phyloP scores from a whole-genome alignment of 2,113 vertebrate genomes.

The Proterorhinus semilunaris region DNA sequence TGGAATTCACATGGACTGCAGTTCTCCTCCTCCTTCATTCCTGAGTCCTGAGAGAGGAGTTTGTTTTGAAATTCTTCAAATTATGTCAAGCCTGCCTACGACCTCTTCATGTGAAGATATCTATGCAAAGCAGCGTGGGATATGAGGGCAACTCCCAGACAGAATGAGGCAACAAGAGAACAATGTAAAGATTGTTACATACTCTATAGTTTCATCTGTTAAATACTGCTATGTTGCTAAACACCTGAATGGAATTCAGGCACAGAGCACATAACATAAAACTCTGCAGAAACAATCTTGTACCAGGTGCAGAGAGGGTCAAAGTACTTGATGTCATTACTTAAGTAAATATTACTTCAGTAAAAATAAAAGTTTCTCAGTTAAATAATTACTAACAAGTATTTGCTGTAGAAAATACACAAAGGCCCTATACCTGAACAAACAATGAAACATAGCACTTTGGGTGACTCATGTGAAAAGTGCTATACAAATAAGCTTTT shows the following conservation, averaged over 20 bases:
- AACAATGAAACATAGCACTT: no score
- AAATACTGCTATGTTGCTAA: slow-evolving; percentile 53
- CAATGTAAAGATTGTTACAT: slow-evolving; percentile 64
- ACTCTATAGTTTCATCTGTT: slow-evolving; percentile 33
- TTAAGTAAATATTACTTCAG: no score
- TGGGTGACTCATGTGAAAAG: no score
- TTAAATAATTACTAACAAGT: no score
- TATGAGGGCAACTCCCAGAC: slow-evolving; percentile 36
- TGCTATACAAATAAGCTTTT: no score
- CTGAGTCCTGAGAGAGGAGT: slow-evolving; percentile 51
- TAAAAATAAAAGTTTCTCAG: no score
- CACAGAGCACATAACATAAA: slow-evolving; percentile 32
- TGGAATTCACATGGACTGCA: slow-evolving; percentile 61
- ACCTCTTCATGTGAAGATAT: slow-evolving; percentile 65
- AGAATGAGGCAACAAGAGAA: slow-evolving; percentile 43
- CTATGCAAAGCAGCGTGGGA: slow-evolving; percentile 63
- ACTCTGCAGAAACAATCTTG: no score
- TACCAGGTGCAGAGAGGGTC: no score
- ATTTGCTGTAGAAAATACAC: no score
- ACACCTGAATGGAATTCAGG: slow-evolving; percentile 57
- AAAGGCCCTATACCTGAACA: no score
- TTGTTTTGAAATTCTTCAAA: slow-evolving; percentile 68
- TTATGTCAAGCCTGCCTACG: slow-evolving; percentile 64
- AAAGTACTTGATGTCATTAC: no score
- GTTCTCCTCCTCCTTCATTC: slow-evolving; percentile 63